Evolutionary conservation across 2,113 vertebrate genomes (phyloP), one percentile per base, ranked within the genome.

Genomic region (Amia ocellicauda): DNA sequence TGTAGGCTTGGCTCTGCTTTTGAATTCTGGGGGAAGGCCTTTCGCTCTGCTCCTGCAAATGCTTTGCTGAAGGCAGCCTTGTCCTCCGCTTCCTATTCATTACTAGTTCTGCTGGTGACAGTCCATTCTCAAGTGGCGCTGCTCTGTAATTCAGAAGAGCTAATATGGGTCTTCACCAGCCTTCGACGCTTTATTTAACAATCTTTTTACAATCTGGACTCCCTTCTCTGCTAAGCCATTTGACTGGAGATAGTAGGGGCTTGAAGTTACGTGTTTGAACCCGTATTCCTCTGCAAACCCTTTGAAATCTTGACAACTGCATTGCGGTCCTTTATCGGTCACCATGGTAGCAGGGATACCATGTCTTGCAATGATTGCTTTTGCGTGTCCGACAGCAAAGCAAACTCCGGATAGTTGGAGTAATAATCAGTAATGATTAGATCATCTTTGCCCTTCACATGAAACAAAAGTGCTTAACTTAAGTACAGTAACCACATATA

Each of bases 271-370:
- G 17, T 57, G 2, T 28, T 27, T 10, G 17, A 57, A 57, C 24
- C 26, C 1, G 7, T 57, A 57, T 16, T 28, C 4, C 17, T 27
- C 29, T 3, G 55, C 55, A 29, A 57, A 57, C 11, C 19, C 5
- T 14, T 27, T 29, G 14, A 29, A 57, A 4, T 16, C 13, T 19
- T 28, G 55, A n/a, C 29, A 29, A 17, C 55, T 57, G 27, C 2
- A 57, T 24, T 57, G 55, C 10, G 55, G 29, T 1, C 55, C 55
- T 29, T 57, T 57, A 19, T 57, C 55, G 17, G 24, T 57, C 26
- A 28, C 26, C 16, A 57, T 14, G 29, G 52, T 55, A n/a, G 14
- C 52, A 24, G 23, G 9, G 85, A 89, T 69, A 5, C 31, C 31
- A 41, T 58, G 52, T 3, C 13, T 14, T 45, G 52, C 27, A 31